Evolutionary conservation across 2,888 invertebrate species (phyloP).

Genomic region (Mythimna ferrago): DNA sequence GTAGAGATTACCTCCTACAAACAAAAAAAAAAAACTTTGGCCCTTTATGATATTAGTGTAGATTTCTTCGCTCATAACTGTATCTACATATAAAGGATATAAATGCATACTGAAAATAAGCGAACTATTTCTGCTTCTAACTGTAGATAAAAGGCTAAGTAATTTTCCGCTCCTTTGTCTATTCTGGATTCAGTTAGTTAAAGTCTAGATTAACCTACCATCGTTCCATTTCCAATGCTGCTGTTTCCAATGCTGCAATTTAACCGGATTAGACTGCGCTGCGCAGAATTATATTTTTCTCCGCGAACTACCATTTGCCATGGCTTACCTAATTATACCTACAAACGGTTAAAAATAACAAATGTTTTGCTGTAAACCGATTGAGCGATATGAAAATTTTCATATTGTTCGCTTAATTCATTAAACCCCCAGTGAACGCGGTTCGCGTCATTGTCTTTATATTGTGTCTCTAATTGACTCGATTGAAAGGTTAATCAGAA

Average conservation of each 20-base stretch:
- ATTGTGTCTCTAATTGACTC: too few species aligned
- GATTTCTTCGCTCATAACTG: too few species aligned
- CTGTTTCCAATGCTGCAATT: too few species aligned
- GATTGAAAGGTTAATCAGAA: too few species aligned
- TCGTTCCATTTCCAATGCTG: slow-evolving; percentile 7
- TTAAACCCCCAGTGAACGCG: too few species aligned
- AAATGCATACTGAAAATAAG: neutral
- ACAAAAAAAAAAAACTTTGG: too few species aligned
- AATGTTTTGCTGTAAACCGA: neutral
- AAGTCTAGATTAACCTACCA: neutral
- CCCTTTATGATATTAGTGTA: too few species aligned
- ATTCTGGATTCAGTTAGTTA: neutral
- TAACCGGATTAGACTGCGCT: neutral
- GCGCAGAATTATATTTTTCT: neutral
- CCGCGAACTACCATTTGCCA: neutral
- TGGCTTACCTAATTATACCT: neutral
- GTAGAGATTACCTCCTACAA: too few species aligned
- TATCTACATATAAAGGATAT: too few species aligned
- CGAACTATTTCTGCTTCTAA: too few species aligned
- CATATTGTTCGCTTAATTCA: too few species aligned
- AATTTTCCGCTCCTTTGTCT: neutral
- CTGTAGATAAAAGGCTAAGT: neutral
- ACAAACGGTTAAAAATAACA: neutral
- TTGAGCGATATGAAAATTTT: neutral
- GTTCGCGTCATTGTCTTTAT: too few species aligned